These are phyloP conservation scores for Crotophaga sulcirostris DNA, from an alignment of 2,113 vertebrate genomes.

Conservation along the genomic window DNA sequence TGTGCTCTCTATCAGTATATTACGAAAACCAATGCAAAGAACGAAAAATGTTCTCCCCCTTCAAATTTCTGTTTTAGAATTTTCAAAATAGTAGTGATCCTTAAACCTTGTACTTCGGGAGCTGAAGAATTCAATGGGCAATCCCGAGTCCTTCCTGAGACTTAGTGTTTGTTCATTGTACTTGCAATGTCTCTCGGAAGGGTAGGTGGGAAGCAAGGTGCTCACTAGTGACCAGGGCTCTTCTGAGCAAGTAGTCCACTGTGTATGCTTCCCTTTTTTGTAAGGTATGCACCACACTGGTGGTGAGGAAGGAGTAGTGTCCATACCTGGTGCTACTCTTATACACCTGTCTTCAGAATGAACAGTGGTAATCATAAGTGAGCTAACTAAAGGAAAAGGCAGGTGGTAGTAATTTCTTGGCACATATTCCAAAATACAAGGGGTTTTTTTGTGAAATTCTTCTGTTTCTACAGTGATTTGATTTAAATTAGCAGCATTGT, in stretches of 20 bases:
- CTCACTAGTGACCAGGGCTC: background rate
- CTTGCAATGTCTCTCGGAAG: background rate
- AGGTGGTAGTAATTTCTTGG: background rate
- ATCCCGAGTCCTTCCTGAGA: background rate
- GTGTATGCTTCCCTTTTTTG: background rate
- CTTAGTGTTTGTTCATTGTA: background rate
- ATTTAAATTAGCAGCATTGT: background rate
- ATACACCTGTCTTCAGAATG: background rate
- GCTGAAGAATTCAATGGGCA: background rate
- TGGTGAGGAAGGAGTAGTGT: background rate
- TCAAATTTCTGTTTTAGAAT: background rate
- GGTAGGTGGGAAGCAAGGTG: background rate
- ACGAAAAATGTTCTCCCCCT: background rate
- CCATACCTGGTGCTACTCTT: rapidly evolving
- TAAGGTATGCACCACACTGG: background rate
- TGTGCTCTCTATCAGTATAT: background rate
- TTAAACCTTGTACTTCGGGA: background rate
- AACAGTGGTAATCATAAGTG: background rate
- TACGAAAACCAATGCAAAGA: background rate
- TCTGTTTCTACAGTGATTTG: background rate
- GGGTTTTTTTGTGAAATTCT: background rate
- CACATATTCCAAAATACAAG: background rate
- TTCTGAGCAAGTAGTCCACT: background rate
- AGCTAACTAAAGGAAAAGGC: background rate
- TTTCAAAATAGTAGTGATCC: background rate